Evolutionary conservation across 2,113 vertebrate genomes (phyloP), one percentile per base, ranked within the genome.

Genomic region (Pterocles burchelli): DNA sequence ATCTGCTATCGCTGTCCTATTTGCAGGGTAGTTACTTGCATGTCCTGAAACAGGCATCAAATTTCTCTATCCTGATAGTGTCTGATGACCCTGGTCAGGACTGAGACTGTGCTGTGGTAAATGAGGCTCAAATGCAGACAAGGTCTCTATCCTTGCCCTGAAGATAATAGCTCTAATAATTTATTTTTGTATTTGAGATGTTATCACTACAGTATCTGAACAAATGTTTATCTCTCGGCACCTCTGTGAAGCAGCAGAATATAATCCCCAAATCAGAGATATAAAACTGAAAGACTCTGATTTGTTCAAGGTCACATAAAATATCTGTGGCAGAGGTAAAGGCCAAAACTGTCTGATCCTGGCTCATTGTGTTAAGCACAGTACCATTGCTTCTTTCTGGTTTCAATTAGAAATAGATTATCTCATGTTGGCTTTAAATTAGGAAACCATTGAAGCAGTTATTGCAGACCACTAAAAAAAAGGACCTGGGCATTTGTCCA

Each of bases 251-350:
- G 80, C 61, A 14, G 20, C 65, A 65, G 93, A 93, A 96, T 95
- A 96, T 94, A 96, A 96, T 97, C 95, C 88, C 24, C 90, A 63
- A 33, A 76, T 94, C 76, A 87, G 80, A 92, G 91, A 95, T 93
- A 97, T 95, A 89, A 57, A 97, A 96, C 63, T 77, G 82, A 92
- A 88, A 93, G 90, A 86, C n/a, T 92, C 48, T 85, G 78, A 85
- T 29, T 93, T 75, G 71, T 90, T 72, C 85, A 95, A 96, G 95
- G 96, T 95, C 95, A 95, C 58, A 49, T 4, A 12, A 67, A 93
- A 85, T 88, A 38, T 13, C 34, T 1, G 3, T 29, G 29, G 43
- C 68, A 86, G 48, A 95, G 67, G 36, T 54, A 5, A 88, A 85
- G 85, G 55, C 62, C 33, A 5, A 71, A 83, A 85, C 8, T 21